Percentiles rank a stretch among this genome's conserved stretches.
phyloP scores from a whole-genome alignment of 1,140 invertebrate genomes.

The Cyclargus thomasi region DNA sequence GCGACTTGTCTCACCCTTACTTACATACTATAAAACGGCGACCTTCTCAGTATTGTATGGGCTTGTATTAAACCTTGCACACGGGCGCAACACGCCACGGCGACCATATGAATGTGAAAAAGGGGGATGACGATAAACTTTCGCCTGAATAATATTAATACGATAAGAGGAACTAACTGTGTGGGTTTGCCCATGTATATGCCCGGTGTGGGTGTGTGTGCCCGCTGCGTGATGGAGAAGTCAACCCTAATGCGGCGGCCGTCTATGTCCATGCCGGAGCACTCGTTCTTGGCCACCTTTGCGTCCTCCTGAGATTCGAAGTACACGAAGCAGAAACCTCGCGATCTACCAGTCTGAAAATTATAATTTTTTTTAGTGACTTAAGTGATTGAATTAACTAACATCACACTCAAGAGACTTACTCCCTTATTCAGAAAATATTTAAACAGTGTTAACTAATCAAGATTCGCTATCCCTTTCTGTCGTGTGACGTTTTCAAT shows the following conservation, averaged over 20 bases:
- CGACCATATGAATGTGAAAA: no score
- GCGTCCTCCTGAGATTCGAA: constrained; percentile 93
- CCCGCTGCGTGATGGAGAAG: constrained; percentile 97
- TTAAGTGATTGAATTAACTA: no score
- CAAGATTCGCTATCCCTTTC: no score
- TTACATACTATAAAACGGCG: no score
- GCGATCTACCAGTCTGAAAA: constrained; percentile 88
- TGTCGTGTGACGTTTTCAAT: no score
- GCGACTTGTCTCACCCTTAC: no score
- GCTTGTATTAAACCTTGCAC: no score
- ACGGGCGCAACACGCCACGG: no score
- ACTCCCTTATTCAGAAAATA: no score
- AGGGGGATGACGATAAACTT: no score
- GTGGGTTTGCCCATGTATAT: constrained; percentile 98
- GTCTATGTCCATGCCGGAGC: constrained; percentile 95
- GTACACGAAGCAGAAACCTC: constrained; percentile 98
- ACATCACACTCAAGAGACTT: neutral
- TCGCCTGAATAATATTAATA: neutral
- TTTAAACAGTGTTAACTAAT: no score
- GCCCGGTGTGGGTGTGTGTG: constrained; percentile 97
- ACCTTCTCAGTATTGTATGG: no score
- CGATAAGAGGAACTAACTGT: constrained; percentile 55
- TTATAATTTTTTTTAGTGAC: neutral
- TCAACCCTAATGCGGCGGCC: constrained; percentile 95
- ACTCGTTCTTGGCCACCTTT: constrained; percentile 94